These are phyloP conservation scores for Paracentrotus lividus DNA, from an alignment of 53 echinoderm and acorn worm species.

Conservation along the genomic window DNA sequence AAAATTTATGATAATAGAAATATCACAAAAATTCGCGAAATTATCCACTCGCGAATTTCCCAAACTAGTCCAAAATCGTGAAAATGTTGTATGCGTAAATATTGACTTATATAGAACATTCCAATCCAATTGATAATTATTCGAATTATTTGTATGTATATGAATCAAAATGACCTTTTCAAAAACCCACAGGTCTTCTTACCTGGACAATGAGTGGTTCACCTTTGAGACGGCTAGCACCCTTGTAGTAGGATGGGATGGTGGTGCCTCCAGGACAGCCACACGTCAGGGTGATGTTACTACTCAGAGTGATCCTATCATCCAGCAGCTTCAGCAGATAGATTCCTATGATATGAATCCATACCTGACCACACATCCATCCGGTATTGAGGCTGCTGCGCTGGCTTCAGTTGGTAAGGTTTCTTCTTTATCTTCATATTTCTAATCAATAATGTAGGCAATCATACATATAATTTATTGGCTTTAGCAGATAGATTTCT, in stretches of 20 bases:
- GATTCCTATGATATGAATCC: conserved; percentile 62
- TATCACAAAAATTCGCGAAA: too few relatives aligned
- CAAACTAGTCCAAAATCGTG: too few relatives aligned
- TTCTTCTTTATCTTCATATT: not conserved
- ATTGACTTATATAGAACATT: too few relatives aligned
- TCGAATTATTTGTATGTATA: too few relatives aligned
- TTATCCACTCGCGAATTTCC: too few relatives aligned
- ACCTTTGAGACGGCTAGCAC: conserved; percentile 95
- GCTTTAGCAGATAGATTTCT: conserved; percentile 83
- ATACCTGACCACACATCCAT: conserved; percentile 60
- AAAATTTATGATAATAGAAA: too few relatives aligned
- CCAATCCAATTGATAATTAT: too few relatives aligned
- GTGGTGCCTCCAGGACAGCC: conserved; percentile 82
- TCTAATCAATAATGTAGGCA: too few relatives aligned
- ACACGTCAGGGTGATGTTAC: conserved; percentile 82
- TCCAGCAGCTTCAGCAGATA: conserved; percentile 86
- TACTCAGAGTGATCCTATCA: conserved; percentile 81
- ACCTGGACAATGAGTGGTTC: conserved; percentile 99
- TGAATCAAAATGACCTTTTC: too few relatives aligned
- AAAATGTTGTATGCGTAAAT: too few relatives aligned
- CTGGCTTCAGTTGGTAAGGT: conserved; percentile 92
- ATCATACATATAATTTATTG: conserved; percentile 68
- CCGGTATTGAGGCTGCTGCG: conserved; percentile 98
- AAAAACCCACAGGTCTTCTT: conserved; percentile 84
- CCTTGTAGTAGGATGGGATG: conserved; percentile 96